Evolutionary conservation across 1,140 invertebrate genomes (phyloP).

Genomic region (Bombyx mandarina): DNA sequence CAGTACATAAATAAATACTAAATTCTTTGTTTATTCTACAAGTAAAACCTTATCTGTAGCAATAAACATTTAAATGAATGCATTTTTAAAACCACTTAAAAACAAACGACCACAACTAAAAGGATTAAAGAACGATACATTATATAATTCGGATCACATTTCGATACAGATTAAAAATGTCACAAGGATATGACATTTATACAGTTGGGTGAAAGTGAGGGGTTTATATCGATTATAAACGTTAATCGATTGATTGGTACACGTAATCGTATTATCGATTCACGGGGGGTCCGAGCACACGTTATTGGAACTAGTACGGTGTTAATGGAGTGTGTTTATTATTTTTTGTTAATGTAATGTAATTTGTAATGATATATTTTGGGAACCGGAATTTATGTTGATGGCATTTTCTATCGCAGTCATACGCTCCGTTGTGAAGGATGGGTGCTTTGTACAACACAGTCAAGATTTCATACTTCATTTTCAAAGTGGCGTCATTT

Average conservation of each 20-base stretch:
- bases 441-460: too few relatives aligned
- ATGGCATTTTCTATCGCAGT: too few relatives aligned
- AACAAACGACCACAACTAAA: slow-evolving; percentile 41
- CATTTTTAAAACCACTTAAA: slow-evolving; percentile 1
- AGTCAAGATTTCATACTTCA: too few relatives aligned
- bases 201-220: slow-evolving; percentile 44
- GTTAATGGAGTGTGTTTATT: slow-evolving; percentile 12
- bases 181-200: slow-evolving; percentile 48
- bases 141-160: slow-evolving; percentile 26
- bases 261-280: slow-evolving; percentile 52
- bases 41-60: too few relatives aligned
- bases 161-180: slow-evolving; percentile 50
- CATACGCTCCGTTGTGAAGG: too few relatives aligned
- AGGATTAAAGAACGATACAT: slow-evolving; percentile 38
- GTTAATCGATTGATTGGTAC: slow-evolving; percentile 47
- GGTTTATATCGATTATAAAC: slow-evolving; percentile 31
- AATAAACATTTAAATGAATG: too few relatives aligned
- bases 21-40: too few relatives aligned
- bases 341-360: too few relatives aligned
- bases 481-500: too few relatives aligned
- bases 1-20: too few relatives aligned
- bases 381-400: too few relatives aligned
- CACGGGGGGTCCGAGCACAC: slow-evolving; percentile 43
- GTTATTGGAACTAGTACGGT: slow-evolving; percentile 7
- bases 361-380: too few relatives aligned